Evolutionary conservation across 1,140 invertebrate genomes (phyloP).

Genomic region (Rhagoletis zephyria): DNA sequence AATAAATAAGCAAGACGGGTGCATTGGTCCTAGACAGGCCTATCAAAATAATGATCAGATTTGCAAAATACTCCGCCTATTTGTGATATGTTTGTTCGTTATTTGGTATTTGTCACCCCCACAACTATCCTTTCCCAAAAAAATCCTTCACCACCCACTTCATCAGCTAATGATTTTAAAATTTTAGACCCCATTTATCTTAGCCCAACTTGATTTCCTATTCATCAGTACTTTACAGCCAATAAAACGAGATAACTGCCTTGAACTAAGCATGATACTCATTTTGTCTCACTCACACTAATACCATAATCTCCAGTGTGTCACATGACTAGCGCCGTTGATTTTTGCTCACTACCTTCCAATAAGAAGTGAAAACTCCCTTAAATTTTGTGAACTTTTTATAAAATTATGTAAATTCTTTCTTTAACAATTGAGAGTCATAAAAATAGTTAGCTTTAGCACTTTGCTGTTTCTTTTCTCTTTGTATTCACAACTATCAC

Average conservation of each 20-base stretch:
- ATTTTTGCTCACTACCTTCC: not conserved
- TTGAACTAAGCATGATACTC: constrained; percentile 53
- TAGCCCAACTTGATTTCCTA: constrained; percentile 53
- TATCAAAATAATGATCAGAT: too few relatives aligned
- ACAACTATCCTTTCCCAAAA: too few relatives aligned
- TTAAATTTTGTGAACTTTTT: not conserved
- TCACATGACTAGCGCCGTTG: constrained; percentile 65
- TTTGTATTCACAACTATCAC: constrained; percentile 6
- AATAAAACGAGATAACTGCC: constrained; percentile 26
- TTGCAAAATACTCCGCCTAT: too few relatives aligned
- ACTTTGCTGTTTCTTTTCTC: not conserved
- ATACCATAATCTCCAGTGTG: constrained; percentile 60
- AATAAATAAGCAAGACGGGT: too few relatives aligned
- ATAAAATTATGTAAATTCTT: not conserved
- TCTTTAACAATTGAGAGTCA: not conserved
- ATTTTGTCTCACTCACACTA: constrained; percentile 59
- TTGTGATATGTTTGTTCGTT: not conserved
- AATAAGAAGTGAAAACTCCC: constrained; percentile 14
- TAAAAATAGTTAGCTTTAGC: not conserved
- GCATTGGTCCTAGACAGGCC: too few relatives aligned
- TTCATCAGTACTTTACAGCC: constrained; percentile 56
- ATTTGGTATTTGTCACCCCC: too few relatives aligned
- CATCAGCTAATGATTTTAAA: too few relatives aligned
- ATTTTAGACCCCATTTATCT: too few relatives aligned
- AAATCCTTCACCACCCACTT: too few relatives aligned